Base-by-base conservation (phyloP, 53 echinoderm and acorn worm species). In the Holothuria leucospilota region DNA sequence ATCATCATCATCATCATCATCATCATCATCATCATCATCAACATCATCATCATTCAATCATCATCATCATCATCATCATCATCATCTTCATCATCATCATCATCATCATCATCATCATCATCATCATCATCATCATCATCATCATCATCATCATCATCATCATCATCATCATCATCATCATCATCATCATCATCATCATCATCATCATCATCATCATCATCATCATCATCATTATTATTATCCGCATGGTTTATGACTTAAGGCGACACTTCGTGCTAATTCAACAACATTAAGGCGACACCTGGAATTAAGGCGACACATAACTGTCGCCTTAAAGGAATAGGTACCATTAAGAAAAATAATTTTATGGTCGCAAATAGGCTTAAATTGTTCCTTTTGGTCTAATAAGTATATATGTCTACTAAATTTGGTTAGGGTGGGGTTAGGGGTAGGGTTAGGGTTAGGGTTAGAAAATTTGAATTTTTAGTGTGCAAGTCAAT, bases 91-190 rank as follows among this genome's bases (percentile, higher is more conserved):
- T 61, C 62, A 61, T 61, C 21, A 21, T 61, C 62, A 61, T 61
- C 62, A 61, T 61, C 62, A 61, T 61, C 62, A 61, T 61, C 21
- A 21, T 61, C 62, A 61, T 61, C 62, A 61, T 61, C 62, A 61
- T 61, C 62, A 21, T 61, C 62, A 61, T 61, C 21, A 21, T 61
- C 62, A 61, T 61, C 62, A 61, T 61, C 62, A 61, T 61, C 21
- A 21, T 61, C 62, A 61, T 61, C 21, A 61, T 61, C 62, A 61
- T 61, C 62, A 61, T 61, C 62, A 61, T 61, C 62, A 61, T 61
- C 62, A 61, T 61, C 62, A 61, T 61, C 21, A 21, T 61, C 62
- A 21, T 61, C 62, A 61, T 61, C 62, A 61, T 61, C 62, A 61
- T 61, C 62, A 61, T 61, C 21, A 21, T 61, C 62, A 61, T 61